A percentile compares a stretch with the other conserved stretches of the same genome.
Evolutionary conservation across 2,888 invertebrate genomes (phyloP).

Genomic region (Synergus itoensis): DNA sequence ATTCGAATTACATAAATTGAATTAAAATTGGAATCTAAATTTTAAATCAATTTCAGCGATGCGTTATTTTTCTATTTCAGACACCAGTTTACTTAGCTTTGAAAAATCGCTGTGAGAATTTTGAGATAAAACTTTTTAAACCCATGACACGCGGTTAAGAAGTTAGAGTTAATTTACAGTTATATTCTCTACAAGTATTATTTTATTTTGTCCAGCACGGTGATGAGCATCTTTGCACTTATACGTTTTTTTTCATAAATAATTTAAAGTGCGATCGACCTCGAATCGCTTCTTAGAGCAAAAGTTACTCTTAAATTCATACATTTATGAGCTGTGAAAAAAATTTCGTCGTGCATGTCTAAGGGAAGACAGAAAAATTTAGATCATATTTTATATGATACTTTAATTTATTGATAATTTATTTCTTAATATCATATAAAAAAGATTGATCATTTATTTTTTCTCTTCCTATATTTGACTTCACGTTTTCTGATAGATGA

Average conservation of each 20-base stretch:
- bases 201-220: conserved; percentile 39
- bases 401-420: conserved; percentile 1
- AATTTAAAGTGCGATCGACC: background rate
- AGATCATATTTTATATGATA: background rate
- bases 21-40: background rate
- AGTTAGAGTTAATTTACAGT: conserved; percentile 20
- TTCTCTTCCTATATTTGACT: background rate
- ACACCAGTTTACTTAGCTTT: conserved; percentile 18
- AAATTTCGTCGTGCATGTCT: background rate
- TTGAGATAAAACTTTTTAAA: conserved; percentile 34
- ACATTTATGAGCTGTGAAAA: background rate
- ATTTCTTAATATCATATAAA: background rate
- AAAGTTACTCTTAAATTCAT: background rate
- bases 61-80: background rate
- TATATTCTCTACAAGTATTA: conserved; percentile 30
- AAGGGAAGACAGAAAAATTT: background rate
- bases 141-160: conserved; percentile 36
- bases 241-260: background rate
- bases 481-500: background rate
- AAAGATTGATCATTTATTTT: background rate
- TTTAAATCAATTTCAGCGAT: background rate
- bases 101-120: conserved; percentile 19
- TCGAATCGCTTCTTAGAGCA: conserved; percentile 13
- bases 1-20: background rate
- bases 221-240: conserved; percentile 39